phyloP scores from a whole-genome alignment of 2,888 invertebrate species.

The Eulithis prunata region DNA sequence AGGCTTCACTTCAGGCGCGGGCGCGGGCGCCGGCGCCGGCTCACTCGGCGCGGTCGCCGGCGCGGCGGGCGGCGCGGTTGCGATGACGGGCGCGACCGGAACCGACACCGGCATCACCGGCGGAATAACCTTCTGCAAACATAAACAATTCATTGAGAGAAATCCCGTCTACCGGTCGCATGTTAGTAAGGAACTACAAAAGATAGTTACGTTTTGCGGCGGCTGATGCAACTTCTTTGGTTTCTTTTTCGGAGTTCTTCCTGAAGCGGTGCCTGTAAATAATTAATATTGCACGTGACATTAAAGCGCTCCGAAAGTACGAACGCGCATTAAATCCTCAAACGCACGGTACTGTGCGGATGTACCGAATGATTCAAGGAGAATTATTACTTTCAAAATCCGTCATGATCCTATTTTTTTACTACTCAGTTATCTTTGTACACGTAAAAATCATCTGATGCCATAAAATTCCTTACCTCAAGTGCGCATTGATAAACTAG shows the following conservation, averaged over 20 bases:
- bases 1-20: slow-evolving; percentile 51
- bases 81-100: slow-evolving; percentile 37
- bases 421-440: background rate
- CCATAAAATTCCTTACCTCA: slow-evolving; percentile 38
- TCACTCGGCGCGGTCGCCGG: slow-evolving; percentile 48
- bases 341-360: background rate
- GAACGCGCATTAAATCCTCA: slow-evolving; percentile 28
- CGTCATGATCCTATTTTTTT: background rate
- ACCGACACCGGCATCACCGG: slow-evolving; percentile 43
- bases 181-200: slow-evolving; percentile 13
- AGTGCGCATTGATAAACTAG: slow-evolving; percentile 43
- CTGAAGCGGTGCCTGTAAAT: slow-evolving; percentile 69
- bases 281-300: slow-evolving; percentile 40
- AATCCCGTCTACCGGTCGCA: background rate
- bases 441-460: slow-evolving; percentile 35
- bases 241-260: slow-evolving; percentile 77
- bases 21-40: slow-evolving; percentile 43
- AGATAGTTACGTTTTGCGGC: slow-evolving; percentile 74
- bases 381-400: background rate
- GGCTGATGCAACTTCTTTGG: slow-evolving; percentile 71
- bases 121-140: slow-evolving; percentile 56
- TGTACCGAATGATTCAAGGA: too few species aligned
- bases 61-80: slow-evolving; percentile 31
- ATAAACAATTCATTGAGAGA: slow-evolving; percentile 10
- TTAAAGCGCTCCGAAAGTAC: slow-evolving; percentile 34